A percentile compares a stretch with the other conserved stretches of the same genome.
Conservation (phyloP, 2,113 vertebrate genomes). For the Riparia riparia region DNA sequence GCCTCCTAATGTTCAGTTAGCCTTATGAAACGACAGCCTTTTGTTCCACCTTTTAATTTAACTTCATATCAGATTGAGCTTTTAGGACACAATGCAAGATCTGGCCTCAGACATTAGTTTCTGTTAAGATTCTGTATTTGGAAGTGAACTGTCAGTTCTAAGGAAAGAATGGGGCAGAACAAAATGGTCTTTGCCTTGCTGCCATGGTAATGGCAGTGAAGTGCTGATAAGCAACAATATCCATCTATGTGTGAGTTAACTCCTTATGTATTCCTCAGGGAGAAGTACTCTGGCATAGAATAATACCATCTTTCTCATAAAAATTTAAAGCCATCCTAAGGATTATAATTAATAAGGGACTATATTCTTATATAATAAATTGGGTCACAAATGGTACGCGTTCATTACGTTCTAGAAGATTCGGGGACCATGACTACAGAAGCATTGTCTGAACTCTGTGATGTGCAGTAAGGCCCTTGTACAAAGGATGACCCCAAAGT, state of each 20-base stretch:
- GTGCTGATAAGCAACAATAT: constrained; percentile 24
- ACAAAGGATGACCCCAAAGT: not conserved
- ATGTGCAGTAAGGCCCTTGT: not conserved
- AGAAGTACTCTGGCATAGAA: not conserved
- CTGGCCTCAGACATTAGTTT: not conserved
- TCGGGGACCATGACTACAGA: not conserved
- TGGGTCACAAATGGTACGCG: not conserved
- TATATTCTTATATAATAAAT: not conserved
- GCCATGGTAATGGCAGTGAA: constrained; percentile 47
- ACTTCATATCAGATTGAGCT: constrained; percentile 23
- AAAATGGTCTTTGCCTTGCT: constrained; percentile 32
- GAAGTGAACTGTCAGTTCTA: not conserved
- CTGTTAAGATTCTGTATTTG: constrained; percentile 10
- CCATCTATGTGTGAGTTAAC: constrained; percentile 1
- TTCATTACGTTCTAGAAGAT: not conserved
- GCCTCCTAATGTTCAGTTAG: not conserved
- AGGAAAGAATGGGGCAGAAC: constrained; percentile 18
- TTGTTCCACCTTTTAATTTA: constrained; percentile 22
- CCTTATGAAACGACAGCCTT: not conserved
- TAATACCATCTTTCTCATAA: not conserved
- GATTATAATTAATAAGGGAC: not conserved
- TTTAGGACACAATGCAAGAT: not conserved
- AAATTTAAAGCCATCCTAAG: not conserved
- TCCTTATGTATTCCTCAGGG: not conserved
- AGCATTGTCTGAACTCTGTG: not conserved